phyloP scores from a whole-genome alignment of 1,140 invertebrate species.

The Drosophila lini region DNA sequence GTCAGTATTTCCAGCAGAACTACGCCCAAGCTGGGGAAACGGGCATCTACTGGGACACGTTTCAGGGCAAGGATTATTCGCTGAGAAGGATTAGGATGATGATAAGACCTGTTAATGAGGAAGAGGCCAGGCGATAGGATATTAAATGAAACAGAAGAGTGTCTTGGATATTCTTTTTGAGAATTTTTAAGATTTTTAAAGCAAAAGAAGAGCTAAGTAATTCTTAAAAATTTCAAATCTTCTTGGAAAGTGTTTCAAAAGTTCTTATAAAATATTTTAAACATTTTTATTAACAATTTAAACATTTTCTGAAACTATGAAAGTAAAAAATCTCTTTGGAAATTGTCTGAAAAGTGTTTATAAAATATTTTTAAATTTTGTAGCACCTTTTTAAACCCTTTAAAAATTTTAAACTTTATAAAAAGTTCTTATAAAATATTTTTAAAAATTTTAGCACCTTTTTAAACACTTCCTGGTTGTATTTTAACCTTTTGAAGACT shows the following conservation, averaged over 20 bases:
- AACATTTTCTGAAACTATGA: too few relatives aligned
- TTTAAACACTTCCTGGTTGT: neutral
- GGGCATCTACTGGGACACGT: constrained; percentile 87
- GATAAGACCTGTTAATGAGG: constrained; percentile 84
- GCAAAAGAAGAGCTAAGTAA: neutral
- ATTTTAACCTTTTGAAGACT: neutral
- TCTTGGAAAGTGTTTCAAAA: neutral
- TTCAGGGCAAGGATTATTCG: constrained; percentile 86
- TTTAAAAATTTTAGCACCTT: too few relatives aligned
- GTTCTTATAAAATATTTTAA: neutral
- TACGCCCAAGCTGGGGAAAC: constrained; percentile 79
- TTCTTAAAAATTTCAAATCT: neutral
- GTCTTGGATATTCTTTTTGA: too few relatives aligned
- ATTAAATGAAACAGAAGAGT: neutral
- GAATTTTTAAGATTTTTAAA: neutral
- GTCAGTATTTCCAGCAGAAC: constrained; percentile 85
- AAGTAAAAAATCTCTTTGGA: neutral
- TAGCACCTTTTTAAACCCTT: too few relatives aligned
- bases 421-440: neutral
- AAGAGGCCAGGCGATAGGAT: constrained; percentile 45
- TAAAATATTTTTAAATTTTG: neutral
- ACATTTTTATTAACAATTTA: too few relatives aligned
- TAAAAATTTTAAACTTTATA: neutral
- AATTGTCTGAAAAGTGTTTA: neutral
- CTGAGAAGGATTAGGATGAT: constrained; percentile 85